Evolutionary conservation across 23 tunicate species (phyloP), one percentile per base, ranked within the genome.

Genomic region (Styela clava): DNA sequence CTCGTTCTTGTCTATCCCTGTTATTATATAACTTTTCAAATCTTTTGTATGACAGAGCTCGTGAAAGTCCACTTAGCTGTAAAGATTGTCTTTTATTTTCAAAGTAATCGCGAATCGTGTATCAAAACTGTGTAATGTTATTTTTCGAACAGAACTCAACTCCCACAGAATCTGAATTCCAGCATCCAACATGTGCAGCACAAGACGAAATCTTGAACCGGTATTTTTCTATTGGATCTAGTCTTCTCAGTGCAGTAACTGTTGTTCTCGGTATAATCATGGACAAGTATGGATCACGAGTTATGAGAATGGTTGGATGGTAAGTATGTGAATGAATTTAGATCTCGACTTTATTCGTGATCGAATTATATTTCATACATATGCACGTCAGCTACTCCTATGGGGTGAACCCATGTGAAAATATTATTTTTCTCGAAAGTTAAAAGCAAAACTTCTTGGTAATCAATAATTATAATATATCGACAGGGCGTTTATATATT

Each of bases 201-300:
- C 98, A 93, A 67, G 94, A 93, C 65, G 98, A 87, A 81, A 78
- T 93, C 2, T 80, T 93, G 2, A 93, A 93, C 68, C 81, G 99
- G 5, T 95, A 86, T 64, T 95, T 86, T 52, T 83, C 99, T 1
- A 95, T 95, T 31, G 99, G 99, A 3, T 89, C 99, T 1, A 76
- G 87, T 27, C 69, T 89, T 33, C 62, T 95, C 31, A 86, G 91
- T 33, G 99, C 86, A 31, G 95, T 90, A 21, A 95, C 99, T 2
- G 78, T 95, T 0, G 62, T 95, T 36, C 83, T 89, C 19, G 99
- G 99, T 0, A 73, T 95, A 7, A 90, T 95, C 51, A 95, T 95
- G 99, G 99, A 95, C 82, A 90, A 86, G 37, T 90, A 95, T 69
- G 99, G 99, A 70, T 89, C 96, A 20, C 62, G 99, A 74, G 74